Base-by-base conservation (phyloP, 2,113 vertebrate species). In the Sphyrna mokarran region DNA sequence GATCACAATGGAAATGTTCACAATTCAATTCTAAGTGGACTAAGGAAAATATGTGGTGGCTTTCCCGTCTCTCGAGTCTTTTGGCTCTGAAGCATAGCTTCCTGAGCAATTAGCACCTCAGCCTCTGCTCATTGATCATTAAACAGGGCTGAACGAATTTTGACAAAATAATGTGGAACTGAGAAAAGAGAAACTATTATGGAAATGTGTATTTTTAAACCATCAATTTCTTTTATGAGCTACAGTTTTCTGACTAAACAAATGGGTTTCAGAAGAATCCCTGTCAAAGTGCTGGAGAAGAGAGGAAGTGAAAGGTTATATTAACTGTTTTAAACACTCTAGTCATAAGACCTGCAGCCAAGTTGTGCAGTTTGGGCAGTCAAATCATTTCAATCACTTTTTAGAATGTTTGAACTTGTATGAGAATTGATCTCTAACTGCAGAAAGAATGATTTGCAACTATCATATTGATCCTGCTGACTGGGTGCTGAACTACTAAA, bases 1-100 rank as follows among this genome's bases (percentile, higher is more conserved):
- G 66, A 9, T 29, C 22, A 72, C 68, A 95, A 72, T 95, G 69
- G 93, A 94, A 61, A 94, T 94, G 66, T 72, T 95, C 93, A 95
- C 93, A 95, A 68, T 72, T 72, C 66, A 72, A 72, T 72, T 72
- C 93, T 70, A 95, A 72, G 68, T 40, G 69, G 93, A 95, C 68
- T 72, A 48, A 72, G n/a, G 93, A 48, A 95, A 95, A 54, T 95
- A 95, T 95, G n/a, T 95, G 13, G 93, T 95, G 23, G 23, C 72
- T 95, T 54, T 72, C 18, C 40, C 72, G 23, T 72, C 40, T n/a
- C 20, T 6, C 40, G 54, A 29, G 13, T 72, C 93, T 48, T 23
- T 72, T 95, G 23, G 40, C 68, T 69, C 68, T 95, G 93, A 48
- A 48, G 40, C 93, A 72, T 14, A 48, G 93, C 68, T 72, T 95